phyloP scores from a whole-genome alignment of 1,140 invertebrate species.

The Drosophila nigromelanica region DNA sequence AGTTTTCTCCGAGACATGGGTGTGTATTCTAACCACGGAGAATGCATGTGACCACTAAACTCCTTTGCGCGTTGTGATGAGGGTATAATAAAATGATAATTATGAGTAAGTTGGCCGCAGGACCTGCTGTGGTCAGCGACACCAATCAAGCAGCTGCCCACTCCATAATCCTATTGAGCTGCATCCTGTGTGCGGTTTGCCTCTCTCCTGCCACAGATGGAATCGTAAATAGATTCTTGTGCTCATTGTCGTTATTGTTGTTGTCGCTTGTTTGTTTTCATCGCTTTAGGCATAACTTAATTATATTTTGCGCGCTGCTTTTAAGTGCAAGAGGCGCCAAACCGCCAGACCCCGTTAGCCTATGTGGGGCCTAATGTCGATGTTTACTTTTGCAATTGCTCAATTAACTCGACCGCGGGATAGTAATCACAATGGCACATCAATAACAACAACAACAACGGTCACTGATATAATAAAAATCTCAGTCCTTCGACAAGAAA shows the following conservation, averaged over 20 bases:
- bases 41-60: no score
- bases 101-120: slow-evolving; percentile 1
- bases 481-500: slow-evolving; percentile 21
- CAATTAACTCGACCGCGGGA: slow-evolving; percentile 60
- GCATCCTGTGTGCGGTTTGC: not conserved
- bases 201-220: not conserved
- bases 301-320: slow-evolving; percentile 55
- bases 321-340: slow-evolving; percentile 15
- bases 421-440: slow-evolving; percentile 50
- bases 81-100: not conserved
- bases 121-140: slow-evolving; percentile 1
- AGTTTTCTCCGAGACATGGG: no score
- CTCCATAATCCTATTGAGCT: not conserved
- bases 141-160: not conserved
- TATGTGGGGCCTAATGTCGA: slow-evolving; percentile 26
- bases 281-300: slow-evolving; percentile 51
- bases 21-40: no score
- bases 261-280: slow-evolving; percentile 45
- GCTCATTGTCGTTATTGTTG: slow-evolving; percentile 11
- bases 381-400: slow-evolving; percentile 63
- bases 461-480: slow-evolving; percentile 37
- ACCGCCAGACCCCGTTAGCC: not conserved
- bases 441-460: slow-evolving; percentile 4
- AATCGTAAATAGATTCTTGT: slow-evolving; percentile 24
- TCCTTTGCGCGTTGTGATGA: no score